Evolutionary conservation across 2,113 vertebrate genomes (phyloP).

Genomic region (Girardinichthys multiradiatus): DNA sequence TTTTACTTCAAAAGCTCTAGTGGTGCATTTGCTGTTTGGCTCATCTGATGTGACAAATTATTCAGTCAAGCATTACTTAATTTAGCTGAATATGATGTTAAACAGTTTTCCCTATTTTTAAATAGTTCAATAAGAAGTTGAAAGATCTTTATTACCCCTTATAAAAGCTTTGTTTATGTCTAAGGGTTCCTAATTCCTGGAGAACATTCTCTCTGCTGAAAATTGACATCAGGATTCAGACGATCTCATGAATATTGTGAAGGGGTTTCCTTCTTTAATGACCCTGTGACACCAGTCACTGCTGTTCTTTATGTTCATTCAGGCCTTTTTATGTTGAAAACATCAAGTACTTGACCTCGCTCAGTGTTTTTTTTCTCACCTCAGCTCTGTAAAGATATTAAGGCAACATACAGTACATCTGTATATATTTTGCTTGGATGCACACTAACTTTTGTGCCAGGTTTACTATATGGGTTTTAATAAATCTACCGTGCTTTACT

Average conservation of each 20-base stretch:
- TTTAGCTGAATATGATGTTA: not conserved
- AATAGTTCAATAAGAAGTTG: no score
- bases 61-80: not conserved
- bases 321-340: not conserved
- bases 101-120: no score
- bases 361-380: not conserved
- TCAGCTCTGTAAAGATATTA: constrained; percentile 10
- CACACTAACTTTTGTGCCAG: not conserved
- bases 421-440: not conserved
- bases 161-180: not conserved
- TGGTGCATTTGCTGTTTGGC: not conserved
- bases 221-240: no score
- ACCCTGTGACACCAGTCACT: not conserved
- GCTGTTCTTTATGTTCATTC: not conserved
- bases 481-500: not conserved
- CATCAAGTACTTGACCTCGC: not conserved
- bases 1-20: not conserved
- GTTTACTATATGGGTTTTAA: constrained; percentile 15
- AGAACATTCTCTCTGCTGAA: no score
- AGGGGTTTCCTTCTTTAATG: not conserved
- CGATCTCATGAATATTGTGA: not conserved
- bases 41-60: not conserved
- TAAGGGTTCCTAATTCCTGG: not conserved
- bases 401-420: constrained; percentile 16
- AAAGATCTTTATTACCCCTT: not conserved